Base-by-base conservation (phyloP, 2,113 vertebrate species). In the Oncorhynchus masou region DNA sequence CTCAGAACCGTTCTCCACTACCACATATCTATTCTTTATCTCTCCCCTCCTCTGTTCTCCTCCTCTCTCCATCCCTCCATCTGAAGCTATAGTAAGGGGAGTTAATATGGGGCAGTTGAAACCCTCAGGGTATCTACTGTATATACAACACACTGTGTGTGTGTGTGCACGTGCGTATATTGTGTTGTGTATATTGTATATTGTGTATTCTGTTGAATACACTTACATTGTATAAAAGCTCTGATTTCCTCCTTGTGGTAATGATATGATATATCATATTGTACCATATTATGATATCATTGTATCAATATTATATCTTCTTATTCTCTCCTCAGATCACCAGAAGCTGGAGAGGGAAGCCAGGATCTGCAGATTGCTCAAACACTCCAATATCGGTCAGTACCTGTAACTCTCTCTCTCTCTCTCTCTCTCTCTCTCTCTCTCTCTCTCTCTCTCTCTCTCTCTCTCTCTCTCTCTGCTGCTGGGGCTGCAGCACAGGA, bases 291-390 rank as follows among this genome's bases (percentile, higher is more conserved):
- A 11, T 64, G 22, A 64, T 25, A 16, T 64, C n/a, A 64, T n/a
- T 29, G 66, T 24, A 27, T 69, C n/a, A n/a, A 27, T 22, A 69
- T 3, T 48, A 13, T 71, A 7, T 13, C 29, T n/a, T 57, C 29
- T 25, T 57, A 72, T 22, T 62, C 25, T 74, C 13, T 86, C 15
- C 68, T 34, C 34, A 99, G 97, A 99, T 88, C 97, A 98, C 84
- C 97, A 99, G 94, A 99, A 99, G 74, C 92, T 99, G 91, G 97
- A 98, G 88, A 91, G 97, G 24, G 97, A 99, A 87, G 97, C 97
- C 1, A 91, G 97, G 1, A 99, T 99, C 88, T 99, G 97, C 91
- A 94, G 96, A 77, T 91, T 99, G 70, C 93, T 98, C 80, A 98
- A 98, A 81, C 97, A 99, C 77, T 89, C 97, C 83, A 99, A 98